Evolutionary conservation across 1,140 invertebrate species (phyloP), one percentile per base, ranked within the genome.

Genomic region (Cardiocondyla obscurior): DNA sequence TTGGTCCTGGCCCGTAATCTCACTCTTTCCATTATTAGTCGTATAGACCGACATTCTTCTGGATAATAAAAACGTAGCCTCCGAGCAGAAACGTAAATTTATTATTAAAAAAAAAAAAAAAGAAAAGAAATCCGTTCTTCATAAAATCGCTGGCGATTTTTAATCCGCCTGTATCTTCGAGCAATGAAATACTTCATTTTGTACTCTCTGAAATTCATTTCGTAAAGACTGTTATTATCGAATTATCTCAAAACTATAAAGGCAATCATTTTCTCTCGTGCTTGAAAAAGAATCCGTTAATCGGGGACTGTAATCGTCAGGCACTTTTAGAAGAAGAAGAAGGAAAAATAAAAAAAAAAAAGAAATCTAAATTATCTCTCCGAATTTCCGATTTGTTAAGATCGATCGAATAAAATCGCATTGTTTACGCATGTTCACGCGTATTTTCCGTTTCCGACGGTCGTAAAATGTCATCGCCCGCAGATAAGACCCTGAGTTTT

Each of bases 401-500:
- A 49, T 53, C 12, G 10, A 51, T 19, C 22, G 16, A 51, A 19
- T 53, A 44, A 65, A 77, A 64, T 22, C 8, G 5, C 1, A 22
- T 16, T 65, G 33, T 77, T 51, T 67, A 65, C 22, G 30, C 19
- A 22, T 53, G 16, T 44, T 28, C 36, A 12, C 16, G 16, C 10
- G 39, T 58, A 25, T 28, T 62, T 57, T 76, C 39, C 51, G 25
- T 39, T 65, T 53, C 49, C 8, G 16, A 55, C 30, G 39, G 10
- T 58, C 33, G 22, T 44, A 67, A 33, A 44, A 39, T 25, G 16
- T 62, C 19, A 57, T 12, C 64, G 55, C 19, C 0, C 49, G 5
- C 25, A 25, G 65, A 84, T 82, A 82, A 72, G 33, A 4, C 25
- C 19, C 22, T 8, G 25, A 57, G 4, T 39, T 46, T 46, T 28